These are phyloP conservation scores for Rhagophthalmus giganteus DNA, from an alignment of 2,888 invertebrate genomes.

Conservation along the genomic window DNA sequence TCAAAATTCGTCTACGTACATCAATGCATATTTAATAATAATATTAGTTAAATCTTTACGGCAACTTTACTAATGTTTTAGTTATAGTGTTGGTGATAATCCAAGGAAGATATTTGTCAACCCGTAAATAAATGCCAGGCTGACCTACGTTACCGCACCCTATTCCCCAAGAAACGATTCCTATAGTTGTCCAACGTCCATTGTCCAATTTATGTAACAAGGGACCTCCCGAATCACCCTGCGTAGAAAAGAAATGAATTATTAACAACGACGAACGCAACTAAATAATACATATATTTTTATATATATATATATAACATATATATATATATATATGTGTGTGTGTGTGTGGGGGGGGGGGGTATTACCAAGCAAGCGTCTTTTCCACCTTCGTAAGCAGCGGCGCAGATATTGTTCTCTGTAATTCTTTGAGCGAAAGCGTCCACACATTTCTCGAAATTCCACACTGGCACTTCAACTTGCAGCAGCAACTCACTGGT, in stretches of 20 bases:
- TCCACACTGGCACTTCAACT: slow-evolving; percentile 79
- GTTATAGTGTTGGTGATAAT: slow-evolving; percentile 57
- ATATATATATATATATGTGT: too few species aligned
- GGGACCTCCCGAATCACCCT: slow-evolving; percentile 88
- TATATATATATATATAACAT: too few species aligned
- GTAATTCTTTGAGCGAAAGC: slow-evolving; percentile 68
- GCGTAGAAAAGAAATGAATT: slow-evolving; percentile 35
- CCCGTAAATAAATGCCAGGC: slow-evolving; percentile 80
- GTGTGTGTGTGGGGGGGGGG: too few species aligned
- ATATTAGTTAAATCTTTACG: too few species aligned
- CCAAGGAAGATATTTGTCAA: slow-evolving; percentile 73
- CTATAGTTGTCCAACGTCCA: slow-evolving; percentile 76
- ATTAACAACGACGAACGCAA: background rate
- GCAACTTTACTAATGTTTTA: background rate
- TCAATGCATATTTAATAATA: too few species aligned
- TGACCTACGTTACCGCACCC: slow-evolving; percentile 74
- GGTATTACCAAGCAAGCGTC: slow-evolving; percentile 77
- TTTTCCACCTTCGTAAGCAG: slow-evolving; percentile 72
- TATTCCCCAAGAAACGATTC: slow-evolving; percentile 85
- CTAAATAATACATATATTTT: too few species aligned
- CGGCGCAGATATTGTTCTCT: slow-evolving; percentile 75
- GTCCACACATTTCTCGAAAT: slow-evolving; percentile 64
- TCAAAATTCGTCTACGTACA: too few species aligned
- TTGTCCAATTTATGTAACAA: slow-evolving; percentile 72
- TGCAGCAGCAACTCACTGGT: slow-evolving; percentile 67